These are phyloP conservation scores for Drosophila serrata DNA, from an alignment of 1,140 invertebrate genomes.

Conservation along the genomic window DNA sequence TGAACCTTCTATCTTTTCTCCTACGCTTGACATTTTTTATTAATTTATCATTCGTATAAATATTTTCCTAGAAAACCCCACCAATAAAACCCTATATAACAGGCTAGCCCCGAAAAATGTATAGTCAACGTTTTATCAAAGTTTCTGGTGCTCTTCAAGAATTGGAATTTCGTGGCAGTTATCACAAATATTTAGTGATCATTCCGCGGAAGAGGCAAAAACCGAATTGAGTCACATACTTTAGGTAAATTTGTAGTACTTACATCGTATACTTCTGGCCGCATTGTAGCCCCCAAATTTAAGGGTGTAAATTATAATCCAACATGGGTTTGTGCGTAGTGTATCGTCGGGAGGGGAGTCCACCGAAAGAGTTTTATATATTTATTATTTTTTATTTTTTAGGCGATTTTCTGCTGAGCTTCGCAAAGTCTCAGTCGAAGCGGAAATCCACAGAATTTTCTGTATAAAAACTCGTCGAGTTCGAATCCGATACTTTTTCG, in stretches of 20 bases:
- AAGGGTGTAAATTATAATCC: constrained; percentile 85
- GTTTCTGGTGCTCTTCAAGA: neutral
- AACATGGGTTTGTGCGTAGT: constrained; percentile 79
- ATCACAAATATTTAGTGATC: constrained; percentile 7
- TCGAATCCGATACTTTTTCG: constrained; percentile 31
- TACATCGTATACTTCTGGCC: constrained; percentile 84
- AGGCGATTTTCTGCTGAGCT: constrained; percentile 28
- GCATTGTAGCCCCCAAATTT: constrained; percentile 84
- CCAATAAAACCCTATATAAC: neutral
- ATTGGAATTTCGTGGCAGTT: constrained; percentile 9
- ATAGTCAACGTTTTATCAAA: constrained; percentile 11
- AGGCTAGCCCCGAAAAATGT: neutral
- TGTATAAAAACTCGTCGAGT: constrained; percentile 16
- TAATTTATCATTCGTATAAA: constrained; percentile 36
- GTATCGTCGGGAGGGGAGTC: constrained; percentile 41
- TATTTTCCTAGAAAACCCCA: constrained; percentile 5
- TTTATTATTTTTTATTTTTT: constrained; percentile 8
- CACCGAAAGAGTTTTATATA: constrained; percentile 29
- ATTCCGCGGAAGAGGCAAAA: neutral
- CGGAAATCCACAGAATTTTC: constrained; percentile 64
- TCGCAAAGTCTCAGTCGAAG: constrained; percentile 45
- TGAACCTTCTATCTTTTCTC: neutral
- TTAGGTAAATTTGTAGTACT: constrained; percentile 33
- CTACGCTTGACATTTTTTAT: constrained; percentile 6
- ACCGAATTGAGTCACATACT: constrained; percentile 8